These are phyloP conservation scores for Cepphus grylle DNA, from an alignment of 2,113 vertebrate species.

Conservation along the genomic window DNA sequence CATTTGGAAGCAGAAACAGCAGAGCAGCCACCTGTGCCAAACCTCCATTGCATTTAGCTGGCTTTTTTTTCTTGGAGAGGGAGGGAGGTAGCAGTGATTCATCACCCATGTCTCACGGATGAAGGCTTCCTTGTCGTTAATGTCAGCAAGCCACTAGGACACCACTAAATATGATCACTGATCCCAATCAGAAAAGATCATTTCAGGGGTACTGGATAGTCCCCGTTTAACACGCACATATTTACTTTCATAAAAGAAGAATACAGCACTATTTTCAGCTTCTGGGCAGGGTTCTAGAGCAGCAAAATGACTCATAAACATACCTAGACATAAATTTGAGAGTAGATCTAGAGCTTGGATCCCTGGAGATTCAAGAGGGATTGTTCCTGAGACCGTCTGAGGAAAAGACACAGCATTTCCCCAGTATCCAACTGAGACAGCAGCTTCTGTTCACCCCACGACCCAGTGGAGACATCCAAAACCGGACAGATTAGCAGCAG, in stretches of 20 bases:
- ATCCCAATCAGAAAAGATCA: not conserved
- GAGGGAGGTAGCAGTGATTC: not conserved
- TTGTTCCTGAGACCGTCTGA: not conserved
- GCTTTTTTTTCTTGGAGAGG: not conserved
- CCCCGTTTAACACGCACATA: not conserved
- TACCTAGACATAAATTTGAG: not conserved
- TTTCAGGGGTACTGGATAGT: not conserved
- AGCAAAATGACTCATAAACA: not conserved
- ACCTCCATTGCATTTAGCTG: not conserved
- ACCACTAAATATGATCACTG: not conserved
- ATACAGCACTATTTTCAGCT: not conserved
- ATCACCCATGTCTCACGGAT: not conserved
- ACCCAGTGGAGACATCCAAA: not conserved
- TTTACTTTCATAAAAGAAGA: not conserved
- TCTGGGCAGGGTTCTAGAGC: not conserved
- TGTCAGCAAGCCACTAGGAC: not conserved
- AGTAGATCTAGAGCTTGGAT: not conserved
- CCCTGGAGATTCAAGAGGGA: not conserved
- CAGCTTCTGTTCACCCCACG: not conserved
- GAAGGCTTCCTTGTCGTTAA: not conserved
- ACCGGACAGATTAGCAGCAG: not conserved
- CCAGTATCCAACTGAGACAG: not conserved
- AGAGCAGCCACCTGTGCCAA: conserved; percentile 18
- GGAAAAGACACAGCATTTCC: not conserved
- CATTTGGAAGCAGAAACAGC: not conserved